Evolutionary conservation across 2,113 vertebrate genomes (phyloP), one percentile per base, ranked within the genome.

Genomic region (Theropithecus gelada): DNA sequence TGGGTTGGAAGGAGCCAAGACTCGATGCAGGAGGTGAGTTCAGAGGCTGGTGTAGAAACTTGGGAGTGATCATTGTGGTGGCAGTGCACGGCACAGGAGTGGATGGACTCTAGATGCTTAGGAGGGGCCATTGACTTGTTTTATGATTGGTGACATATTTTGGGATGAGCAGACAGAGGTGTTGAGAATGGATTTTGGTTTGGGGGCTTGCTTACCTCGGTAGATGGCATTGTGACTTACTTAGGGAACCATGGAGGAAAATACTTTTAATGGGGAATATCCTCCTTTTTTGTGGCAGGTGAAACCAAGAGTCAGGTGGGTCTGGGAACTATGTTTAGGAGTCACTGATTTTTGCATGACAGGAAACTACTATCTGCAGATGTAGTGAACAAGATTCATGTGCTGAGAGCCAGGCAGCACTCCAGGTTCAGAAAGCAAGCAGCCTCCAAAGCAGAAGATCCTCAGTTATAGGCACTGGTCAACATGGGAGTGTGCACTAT

Each of bases 401-500:
- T 30, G 40, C 4, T 84, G 38, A 48, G 40, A 72, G 5, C 2
- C 22, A 86, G 27, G 20, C 5, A 38, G 48, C 45, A 35, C 8
- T 83, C 13, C 11, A 61, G 40, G 25, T 6, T 68, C 38, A 48
- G 3, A 12, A 0, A 40, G 17, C 14, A 18, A 5, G 5, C 25
- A 81, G 30, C 25, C 48, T 70, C 68, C 30, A 64, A 32, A n/a
- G 45, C 18, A 64, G 35, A 91, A 38, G 87, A 55, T 13, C 16
- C 13, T 70, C 64, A 57, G 9, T 30, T 57, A 38, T 12, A 20
- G 61, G 27, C 25, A 66, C 17, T 55, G n/a, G 23, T 17, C 48
- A 43, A 8, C 27, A 38, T 2, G 3, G 22, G 4, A 32, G 3
- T 59, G 16, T 17, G 2, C 66, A 59, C 35, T 43, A 0, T n/a